These are phyloP conservation scores for Rhopalosiphum padi DNA, from an alignment of 1,140 invertebrate genomes.

Conservation along the genomic window DNA sequence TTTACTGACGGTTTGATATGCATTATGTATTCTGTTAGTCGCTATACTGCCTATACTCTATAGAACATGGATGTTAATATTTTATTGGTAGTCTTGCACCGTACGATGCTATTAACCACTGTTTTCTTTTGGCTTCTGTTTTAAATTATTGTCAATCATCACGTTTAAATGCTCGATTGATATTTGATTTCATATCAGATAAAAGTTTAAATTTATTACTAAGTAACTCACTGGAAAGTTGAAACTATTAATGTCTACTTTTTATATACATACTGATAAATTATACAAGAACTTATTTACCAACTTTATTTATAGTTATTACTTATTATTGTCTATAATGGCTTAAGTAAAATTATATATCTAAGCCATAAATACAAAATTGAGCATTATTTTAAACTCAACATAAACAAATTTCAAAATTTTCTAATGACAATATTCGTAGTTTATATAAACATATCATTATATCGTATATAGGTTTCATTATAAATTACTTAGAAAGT, in stretches of 20 bases:
- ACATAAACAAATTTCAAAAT: not conserved
- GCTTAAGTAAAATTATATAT: not conserved
- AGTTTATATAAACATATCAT: not conserved
- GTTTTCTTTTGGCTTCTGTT: not conserved
- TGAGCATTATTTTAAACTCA: not conserved
- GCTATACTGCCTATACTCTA: too few relatives aligned
- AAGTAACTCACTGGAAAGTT: not conserved
- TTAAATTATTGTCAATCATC: not conserved
- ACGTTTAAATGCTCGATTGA: not conserved
- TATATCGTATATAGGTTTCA: too few relatives aligned
- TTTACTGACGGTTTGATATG: too few relatives aligned
- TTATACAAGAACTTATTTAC: too few relatives aligned
- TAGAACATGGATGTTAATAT: not conserved
- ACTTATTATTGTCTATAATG: not conserved
- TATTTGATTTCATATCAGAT: not conserved
- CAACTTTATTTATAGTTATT: not conserved
- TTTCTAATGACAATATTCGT: not conserved
- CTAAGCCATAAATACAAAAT: not conserved
- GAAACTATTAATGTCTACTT: not conserved
- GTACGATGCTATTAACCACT: not conserved
- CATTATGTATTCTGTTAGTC: too few relatives aligned
- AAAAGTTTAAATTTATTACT: not conserved
- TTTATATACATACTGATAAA: too few relatives aligned
- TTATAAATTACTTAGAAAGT: too few relatives aligned
- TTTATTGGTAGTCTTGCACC: not conserved